Percentiles rank a stretch among this genome's conserved stretches.
Evolutionary conservation across 2,797 vertebrate genomes (phyloP).

Genomic region (Acipenser ruthenus): DNA sequence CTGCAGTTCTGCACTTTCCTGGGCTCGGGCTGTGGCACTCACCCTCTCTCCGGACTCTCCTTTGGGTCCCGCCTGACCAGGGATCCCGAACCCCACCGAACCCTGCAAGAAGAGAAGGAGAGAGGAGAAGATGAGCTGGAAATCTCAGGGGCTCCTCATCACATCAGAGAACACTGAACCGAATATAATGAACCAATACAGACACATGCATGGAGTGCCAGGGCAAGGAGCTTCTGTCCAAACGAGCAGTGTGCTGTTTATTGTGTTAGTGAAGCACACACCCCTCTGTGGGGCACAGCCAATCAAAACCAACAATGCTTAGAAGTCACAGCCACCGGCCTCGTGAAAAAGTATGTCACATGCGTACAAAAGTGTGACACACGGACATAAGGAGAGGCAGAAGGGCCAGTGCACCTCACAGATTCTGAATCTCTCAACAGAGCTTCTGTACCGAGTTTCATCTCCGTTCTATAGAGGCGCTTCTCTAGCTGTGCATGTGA

Average conservation of each 20-base stretch:
- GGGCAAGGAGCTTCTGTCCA: neutral
- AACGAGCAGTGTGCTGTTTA: neutral
- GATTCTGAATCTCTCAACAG: too few relatives aligned
- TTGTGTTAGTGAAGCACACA: neutral
- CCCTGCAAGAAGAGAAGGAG: conserved; percentile 55
- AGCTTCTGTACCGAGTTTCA: too few relatives aligned
- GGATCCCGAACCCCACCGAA: conserved; percentile 55
- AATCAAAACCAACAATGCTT: too few relatives aligned
- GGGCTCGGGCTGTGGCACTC: conserved; percentile 31
- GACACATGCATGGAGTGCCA: neutral
- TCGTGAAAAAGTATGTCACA: too few relatives aligned
- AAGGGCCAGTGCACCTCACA: too few relatives aligned
- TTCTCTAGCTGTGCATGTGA: too few relatives aligned
- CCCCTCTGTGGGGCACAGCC: neutral
- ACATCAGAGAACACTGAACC: too few relatives aligned
- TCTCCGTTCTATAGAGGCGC: too few relatives aligned
- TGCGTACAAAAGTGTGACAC: too few relatives aligned
- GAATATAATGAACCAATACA: neutral
- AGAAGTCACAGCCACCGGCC: too few relatives aligned
- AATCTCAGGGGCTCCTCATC: neutral
- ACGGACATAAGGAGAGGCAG: too few relatives aligned
- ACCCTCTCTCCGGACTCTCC: conserved; percentile 83
- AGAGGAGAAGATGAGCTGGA: conserved; percentile 1
- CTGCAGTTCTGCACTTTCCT: neutral
- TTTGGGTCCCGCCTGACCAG: conserved; percentile 68